These are phyloP conservation scores for Penaeus chinensis DNA, from an alignment of 1,140 invertebrate genomes.

Conservation along the genomic window DNA sequence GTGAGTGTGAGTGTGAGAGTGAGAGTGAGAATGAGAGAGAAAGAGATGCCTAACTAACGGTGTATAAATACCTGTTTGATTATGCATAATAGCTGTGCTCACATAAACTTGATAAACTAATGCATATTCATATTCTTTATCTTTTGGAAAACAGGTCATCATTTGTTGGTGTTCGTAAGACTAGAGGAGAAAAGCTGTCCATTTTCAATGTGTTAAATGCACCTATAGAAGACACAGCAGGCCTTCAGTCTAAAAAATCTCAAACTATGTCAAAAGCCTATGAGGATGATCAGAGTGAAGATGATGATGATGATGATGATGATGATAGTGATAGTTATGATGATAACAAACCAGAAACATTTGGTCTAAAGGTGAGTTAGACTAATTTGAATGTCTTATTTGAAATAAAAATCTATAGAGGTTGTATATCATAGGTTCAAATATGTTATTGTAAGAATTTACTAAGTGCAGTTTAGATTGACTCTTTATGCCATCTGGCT, in stretches of 20 bases:
- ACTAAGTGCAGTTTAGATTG: too few relatives aligned
- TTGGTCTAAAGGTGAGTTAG: constrained; percentile 66
- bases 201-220: constrained; percentile 80
- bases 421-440: constrained; percentile 50
- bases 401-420: constrained; percentile 65
- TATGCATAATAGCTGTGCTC: neutral
- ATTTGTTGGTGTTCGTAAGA: constrained; percentile 67
- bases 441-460: neutral
- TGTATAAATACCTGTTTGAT: neutral
- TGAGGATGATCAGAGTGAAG: neutral
- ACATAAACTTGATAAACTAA: neutral
- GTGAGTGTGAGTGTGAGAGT: too few relatives aligned
- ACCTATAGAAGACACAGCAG: constrained; percentile 1
- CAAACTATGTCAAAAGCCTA: neutral
- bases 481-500: too few relatives aligned
- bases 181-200: constrained; percentile 77
- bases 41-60: neutral
- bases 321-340: neutral
- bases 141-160: constrained; percentile 33
- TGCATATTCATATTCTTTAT: too few relatives aligned
- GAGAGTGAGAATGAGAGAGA: too few relatives aligned
- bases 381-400: constrained; percentile 31
- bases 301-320: constrained; percentile 2
- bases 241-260: neutral
- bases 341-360: constrained; percentile 54